Evolutionary conservation across 2,888 invertebrate species (phyloP), one percentile per base, ranked within the genome.

Genomic region (Dolomedes plantarius): DNA sequence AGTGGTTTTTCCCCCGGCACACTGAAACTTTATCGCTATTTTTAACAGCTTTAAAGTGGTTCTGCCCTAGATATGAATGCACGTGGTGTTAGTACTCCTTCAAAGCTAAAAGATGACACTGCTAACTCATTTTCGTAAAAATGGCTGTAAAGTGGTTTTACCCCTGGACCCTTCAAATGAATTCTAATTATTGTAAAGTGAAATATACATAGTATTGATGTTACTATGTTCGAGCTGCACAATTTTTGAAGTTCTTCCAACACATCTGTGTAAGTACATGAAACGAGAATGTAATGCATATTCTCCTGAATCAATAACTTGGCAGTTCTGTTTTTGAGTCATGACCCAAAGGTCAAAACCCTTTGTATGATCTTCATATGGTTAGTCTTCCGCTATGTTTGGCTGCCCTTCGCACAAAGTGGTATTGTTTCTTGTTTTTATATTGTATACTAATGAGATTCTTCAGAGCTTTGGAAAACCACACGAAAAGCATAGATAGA

Each of bases 381-480:
- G 62, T 83, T 86, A 79, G 80, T 86, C 86, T 86, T 80, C 86
- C 80, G 75, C 75, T 86, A 28, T 78, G 65, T 76, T 69, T 86
- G 86, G 75, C 80, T 86, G 79, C 80, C 72, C 80, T 86, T 78
- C 86, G 86, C 86, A 86, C 86, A 86, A 86, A 79, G 16, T 67
- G 67, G 36, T 32, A 31, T 56, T 56, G 56, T 56, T 56, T 56
- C 23, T 56, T 56, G 56, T 56, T 56, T 56, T 23, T 56, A 56
- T 56, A 56, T 23, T 56, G 56, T 56, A 56, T 23, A 56, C 23
- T 56, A 23, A 56, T 5, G 56, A 56, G 56, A 56, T 56, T 56
- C 16, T 56, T 23, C 56, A 56, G 56, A 56, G 56, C 56, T 56
- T 56, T 56, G 19, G 56, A 23, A 56, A 56, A 56, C 56, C 23